Evolutionary conservation across 1,140 invertebrate species (phyloP), one percentile per base, ranked within the genome.

Genomic region (Euura saliciscinereae): DNA sequence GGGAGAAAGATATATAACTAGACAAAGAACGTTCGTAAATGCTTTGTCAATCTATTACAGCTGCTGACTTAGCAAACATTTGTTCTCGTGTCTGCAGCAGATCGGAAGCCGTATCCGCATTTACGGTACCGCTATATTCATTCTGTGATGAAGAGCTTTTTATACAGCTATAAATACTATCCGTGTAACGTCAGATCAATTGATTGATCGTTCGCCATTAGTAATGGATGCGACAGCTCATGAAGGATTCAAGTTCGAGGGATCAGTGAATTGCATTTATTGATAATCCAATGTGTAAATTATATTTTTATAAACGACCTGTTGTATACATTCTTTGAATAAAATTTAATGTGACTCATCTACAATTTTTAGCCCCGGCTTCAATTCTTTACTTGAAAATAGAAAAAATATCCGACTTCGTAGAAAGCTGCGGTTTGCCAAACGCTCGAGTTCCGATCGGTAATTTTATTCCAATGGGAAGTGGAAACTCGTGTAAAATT

Each of bases 291-390:
- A 59, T 59, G 51, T 59, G 13, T 59, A 59, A 8, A 59, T 8
- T 59, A 59, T 59, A 59, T 59, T 59, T 59, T 59, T 59, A n/a
- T 59, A 59, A 59, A 59, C 51, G 8, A 59, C 51, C 10, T n/a
- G 51, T 59, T 59, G 51, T 59, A n/a, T 11, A 6, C 13, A 59
- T 59, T n/a, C 13, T 59, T n/a, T 8, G 51, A 59, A 59, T 59
- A 59, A 59, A 59, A 59, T 28, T 8, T 59, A 28, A 28, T 28
- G 28, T 28, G 28, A 28, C 28, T 28, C 28, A 28, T 28, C 28
- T 28, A 28, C 28, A 0, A 28, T 28, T 28, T 28, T 28, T 1
- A 28, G 28, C 28, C 28, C 28, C 28, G 28, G 28, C 28, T 28
- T 0, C 28, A 28, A 28, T 28, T 28, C 28, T 28, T 28, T 28